phyloP scores from a whole-genome alignment of 2,888 invertebrate genomes.

The Pristionchus mayeri region DNA sequence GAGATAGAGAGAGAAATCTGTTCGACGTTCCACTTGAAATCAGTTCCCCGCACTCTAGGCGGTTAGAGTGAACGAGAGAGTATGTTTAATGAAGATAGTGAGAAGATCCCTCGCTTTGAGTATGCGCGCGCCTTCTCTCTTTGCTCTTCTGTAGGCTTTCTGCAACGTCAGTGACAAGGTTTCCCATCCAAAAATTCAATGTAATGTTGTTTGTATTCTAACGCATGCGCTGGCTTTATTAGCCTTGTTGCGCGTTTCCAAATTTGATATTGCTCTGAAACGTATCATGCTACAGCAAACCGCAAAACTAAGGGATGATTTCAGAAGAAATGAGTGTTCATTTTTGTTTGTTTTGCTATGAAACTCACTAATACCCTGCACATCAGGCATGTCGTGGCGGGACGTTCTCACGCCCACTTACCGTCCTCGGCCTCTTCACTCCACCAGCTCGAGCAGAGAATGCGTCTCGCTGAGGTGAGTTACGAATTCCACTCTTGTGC shows the following conservation, averaged over 20 bases:
- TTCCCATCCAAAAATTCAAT: too few relatives aligned
- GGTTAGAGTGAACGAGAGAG: background rate
- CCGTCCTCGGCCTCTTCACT: conserved; percentile 25
- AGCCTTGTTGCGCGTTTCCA: background rate
- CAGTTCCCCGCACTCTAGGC: background rate
- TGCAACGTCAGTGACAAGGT: background rate
- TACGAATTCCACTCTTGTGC: background rate
- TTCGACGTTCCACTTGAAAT: background rate
- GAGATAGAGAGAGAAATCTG: background rate
- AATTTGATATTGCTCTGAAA: background rate
- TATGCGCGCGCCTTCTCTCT: conserved; percentile 1
- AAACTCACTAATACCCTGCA: background rate
- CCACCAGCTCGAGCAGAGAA: background rate
- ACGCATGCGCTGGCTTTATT: background rate
- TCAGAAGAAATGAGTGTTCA: background rate
- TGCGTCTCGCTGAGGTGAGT: background rate
- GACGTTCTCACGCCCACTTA: conserved; percentile 12
- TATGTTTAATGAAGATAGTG: background rate
- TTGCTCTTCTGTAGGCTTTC: background rate
- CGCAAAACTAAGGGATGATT: background rate
- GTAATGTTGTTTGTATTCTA: too few relatives aligned
- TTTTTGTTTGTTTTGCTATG: background rate
- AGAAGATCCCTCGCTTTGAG: background rate
- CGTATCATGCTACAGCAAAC: background rate
- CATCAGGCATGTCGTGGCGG: conserved; percentile 21